Conservation (phyloP, 2,797 vertebrate species). For the Vespertilio murinus region DNA sequence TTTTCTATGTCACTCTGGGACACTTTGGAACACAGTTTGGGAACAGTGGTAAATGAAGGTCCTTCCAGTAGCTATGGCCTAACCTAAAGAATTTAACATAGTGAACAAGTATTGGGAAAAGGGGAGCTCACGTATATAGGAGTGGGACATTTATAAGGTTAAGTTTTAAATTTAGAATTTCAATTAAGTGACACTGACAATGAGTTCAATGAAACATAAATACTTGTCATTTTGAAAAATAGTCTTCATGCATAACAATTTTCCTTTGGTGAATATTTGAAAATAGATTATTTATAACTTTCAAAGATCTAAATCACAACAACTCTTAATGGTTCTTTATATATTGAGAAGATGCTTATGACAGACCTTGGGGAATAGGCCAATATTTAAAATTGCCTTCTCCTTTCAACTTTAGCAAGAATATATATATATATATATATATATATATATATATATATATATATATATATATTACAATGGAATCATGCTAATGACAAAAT, state of each 20-base stretch:
- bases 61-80: neutral
- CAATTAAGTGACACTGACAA: neutral
- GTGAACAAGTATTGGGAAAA: neutral
- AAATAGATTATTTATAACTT: neutral
- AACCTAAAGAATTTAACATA: neutral
- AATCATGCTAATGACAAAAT: neutral
- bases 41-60: neutral
- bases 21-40: neutral
- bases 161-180: conserved; percentile 40
- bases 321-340: neutral
- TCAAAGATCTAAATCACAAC: neutral
- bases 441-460: too few species aligned
- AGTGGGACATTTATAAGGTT: neutral
- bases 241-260: neutral
- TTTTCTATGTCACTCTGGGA: neutral
- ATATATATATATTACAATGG: neutral
- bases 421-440: neutral
- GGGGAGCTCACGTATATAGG: neutral
- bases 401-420: neutral
- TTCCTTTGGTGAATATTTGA: neutral
- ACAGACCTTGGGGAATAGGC: neutral
- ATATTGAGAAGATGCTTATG: neutral
- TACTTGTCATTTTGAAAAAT: neutral
- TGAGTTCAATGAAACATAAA: neutral
- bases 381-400: neutral